Evolutionary conservation across 2,888 invertebrate genomes (phyloP).

Genomic region (Amiota minor): DNA sequence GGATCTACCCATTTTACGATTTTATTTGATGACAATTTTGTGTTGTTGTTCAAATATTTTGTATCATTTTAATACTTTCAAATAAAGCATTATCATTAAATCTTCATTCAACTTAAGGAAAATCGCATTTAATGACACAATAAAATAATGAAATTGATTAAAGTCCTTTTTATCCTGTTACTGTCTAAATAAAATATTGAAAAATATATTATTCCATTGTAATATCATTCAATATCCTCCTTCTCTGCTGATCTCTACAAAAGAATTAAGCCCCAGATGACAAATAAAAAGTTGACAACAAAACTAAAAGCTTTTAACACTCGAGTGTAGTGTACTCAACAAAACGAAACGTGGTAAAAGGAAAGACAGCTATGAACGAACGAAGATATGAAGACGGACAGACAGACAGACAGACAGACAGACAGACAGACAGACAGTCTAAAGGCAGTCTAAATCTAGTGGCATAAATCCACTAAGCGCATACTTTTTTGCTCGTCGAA

Average conservation of each 20-base stretch:
- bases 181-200: slow-evolving; percentile 43
- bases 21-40: too few species aligned
- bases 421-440: neutral
- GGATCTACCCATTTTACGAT: neutral
- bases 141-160: neutral
- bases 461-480: slow-evolving; percentile 25
- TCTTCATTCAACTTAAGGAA: too few species aligned
- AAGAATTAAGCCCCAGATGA: neutral
- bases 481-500: neutral
- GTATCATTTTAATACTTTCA: too few species aligned
- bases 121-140: too few species aligned
- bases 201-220: too few species aligned
- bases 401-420: neutral
- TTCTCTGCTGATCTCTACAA: too few species aligned
- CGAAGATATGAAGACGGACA: neutral
- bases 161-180: slow-evolving; percentile 55
- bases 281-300: slow-evolving; percentile 2
- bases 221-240: too few species aligned
- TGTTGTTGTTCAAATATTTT: too few species aligned
- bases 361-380: neutral
- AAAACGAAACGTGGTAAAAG: neutral
- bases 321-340: slow-evolving; percentile 9
- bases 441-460: slow-evolving; percentile 10
- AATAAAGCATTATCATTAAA: too few species aligned
- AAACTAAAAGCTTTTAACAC: slow-evolving; percentile 6